Evolutionary conservation across 2,797 vertebrate species (phyloP), one percentile per base, ranked within the genome.

Genomic region (Sandelia bainsii): DNA sequence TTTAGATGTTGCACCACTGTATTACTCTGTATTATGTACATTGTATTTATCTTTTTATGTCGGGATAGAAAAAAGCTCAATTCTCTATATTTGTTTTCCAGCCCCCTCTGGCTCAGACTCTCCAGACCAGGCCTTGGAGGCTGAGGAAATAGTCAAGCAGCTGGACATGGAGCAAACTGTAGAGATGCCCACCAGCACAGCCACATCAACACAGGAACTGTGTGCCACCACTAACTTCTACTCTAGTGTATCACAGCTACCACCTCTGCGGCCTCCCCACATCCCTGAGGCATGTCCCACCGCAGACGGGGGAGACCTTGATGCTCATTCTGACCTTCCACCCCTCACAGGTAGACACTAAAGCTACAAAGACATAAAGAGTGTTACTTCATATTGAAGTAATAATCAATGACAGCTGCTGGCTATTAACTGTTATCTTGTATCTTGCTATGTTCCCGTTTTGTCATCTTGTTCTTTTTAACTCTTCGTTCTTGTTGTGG

Each of bases 111-210:
- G 96, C 58, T 98, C 97, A 0, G 97, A 99, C 88, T 98, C 97
- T 5, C 97, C 98, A 8, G 98, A 96, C 61, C 98, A 99, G 91
- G 96, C 96, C 0, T 81, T 98, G 80, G 98, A 99, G 69, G 98
- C 98, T 0, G 98, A 99, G 87, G 98, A 99, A 82, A 97, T 98
- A 45, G 97, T 98, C 50, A 98, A 97, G 81, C 97, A 99, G 91
- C 95, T 99, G 82, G 98, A 99, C 72, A 96, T 99, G 90, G 98
- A 99, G 70, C 96, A 97, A 86, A 95, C 96, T 29, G 97, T 96
- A 45, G 98, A 98, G 92, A 96, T 93, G 1, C 95, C 96, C 56
- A 97, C 96, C 72, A 96, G 95, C 86, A 97, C 96, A 5, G 94
- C 94, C 17, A 94, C 90, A 49, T 90, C 89, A 51, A 87, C 88